phyloP scores from a whole-genome alignment of 2,113 vertebrate genomes.

The Narcine bancroftii region DNA sequence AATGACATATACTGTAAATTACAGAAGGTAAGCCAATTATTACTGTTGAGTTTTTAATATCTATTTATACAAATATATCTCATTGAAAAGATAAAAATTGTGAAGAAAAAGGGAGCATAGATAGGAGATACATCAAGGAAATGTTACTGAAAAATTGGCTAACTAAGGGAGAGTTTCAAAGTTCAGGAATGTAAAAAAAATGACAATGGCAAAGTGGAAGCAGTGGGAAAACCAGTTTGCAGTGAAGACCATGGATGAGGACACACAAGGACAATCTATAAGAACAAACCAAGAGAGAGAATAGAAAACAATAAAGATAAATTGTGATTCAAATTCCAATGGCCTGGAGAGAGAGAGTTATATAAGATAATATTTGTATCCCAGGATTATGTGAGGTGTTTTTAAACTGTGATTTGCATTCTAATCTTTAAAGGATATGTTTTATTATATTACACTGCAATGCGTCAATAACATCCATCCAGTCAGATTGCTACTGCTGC shows the following conservation, averaged over 20 bases:
- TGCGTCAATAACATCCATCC: neutral
- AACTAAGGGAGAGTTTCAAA: neutral
- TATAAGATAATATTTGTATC: neutral
- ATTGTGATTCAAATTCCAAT: neutral
- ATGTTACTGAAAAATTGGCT: neutral
- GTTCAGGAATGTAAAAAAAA: neutral
- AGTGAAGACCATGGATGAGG: neutral
- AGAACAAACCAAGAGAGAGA: neutral
- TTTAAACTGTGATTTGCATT: neutral
- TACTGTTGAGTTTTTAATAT: neutral
- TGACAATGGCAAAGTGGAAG: neutral
- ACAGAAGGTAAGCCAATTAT: constrained; percentile 1
- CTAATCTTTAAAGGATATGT: neutral
- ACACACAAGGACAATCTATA: neutral
- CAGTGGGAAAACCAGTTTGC: no score
- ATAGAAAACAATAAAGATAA: neutral
- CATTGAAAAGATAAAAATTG: neutral
- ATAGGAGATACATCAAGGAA: neutral
- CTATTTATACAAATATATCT: neutral
- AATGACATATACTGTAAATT: neutral
- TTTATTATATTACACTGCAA: neutral
- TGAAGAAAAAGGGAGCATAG: neutral
- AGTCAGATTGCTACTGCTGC: neutral
- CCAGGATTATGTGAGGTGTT: neutral
- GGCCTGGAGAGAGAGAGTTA: neutral